Evolutionary conservation across 2,888 invertebrate species (phyloP).

Genomic region (Salpingus planirostris): DNA sequence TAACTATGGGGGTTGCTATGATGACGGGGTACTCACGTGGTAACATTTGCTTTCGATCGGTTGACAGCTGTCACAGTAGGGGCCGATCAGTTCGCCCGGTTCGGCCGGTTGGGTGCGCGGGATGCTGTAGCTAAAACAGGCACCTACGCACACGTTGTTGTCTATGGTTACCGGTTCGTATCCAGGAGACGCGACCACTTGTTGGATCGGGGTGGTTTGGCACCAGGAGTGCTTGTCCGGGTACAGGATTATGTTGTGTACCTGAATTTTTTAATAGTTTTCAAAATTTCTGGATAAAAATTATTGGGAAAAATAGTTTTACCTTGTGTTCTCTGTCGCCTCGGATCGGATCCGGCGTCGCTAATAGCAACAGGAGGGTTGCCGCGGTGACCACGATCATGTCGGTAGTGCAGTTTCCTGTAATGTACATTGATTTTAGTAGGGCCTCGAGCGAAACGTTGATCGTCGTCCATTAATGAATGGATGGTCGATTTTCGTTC

Average conservation of each 20-base stretch:
- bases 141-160: constrained; percentile 63
- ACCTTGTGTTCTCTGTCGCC: too few relatives aligned
- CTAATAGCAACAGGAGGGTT: too few relatives aligned
- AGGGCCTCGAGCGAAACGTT: too few relatives aligned
- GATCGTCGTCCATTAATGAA: too few relatives aligned
- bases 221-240: constrained; percentile 65
- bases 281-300: not conserved
- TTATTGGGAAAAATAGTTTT: too few relatives aligned
- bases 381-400: too few relatives aligned
- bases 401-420: too few relatives aligned
- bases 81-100: constrained; percentile 53
- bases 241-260: constrained; percentile 61
- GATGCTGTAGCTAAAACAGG: constrained; percentile 62
- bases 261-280: too few relatives aligned
- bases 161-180: constrained; percentile 56
- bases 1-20: too few relatives aligned
- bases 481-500: too few relatives aligned
- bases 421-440: too few relatives aligned
- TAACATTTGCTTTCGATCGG: constrained; percentile 56
- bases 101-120: constrained; percentile 58
- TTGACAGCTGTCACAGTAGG: constrained; percentile 64
- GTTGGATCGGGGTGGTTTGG: constrained; percentile 58
- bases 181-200: constrained; percentile 57
- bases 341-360: too few relatives aligned
- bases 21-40: constrained; percentile 49